phyloP scores from a whole-genome alignment of 1,140 invertebrate species.

The Delia radicum region DNA sequence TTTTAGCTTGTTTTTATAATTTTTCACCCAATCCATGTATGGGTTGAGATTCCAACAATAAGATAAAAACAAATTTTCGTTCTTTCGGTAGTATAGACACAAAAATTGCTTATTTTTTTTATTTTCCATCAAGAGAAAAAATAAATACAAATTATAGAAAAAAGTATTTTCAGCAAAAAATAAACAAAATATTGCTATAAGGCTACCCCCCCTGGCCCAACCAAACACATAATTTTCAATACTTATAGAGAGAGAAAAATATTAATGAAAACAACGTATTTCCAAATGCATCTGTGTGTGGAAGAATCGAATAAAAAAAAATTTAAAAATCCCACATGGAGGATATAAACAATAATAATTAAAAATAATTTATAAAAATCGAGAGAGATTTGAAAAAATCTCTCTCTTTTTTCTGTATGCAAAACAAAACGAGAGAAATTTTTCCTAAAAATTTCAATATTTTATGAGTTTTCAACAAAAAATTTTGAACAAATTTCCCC shows the following conservation, averaged over 20 bases:
- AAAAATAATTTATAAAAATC: neutral
- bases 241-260: too few species aligned
- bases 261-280: neutral
- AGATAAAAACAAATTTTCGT: neutral
- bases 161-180: neutral
- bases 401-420: neutral
- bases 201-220: neutral
- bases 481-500: neutral
- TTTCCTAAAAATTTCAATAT: neutral
- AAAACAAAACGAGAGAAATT: neutral
- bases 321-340: neutral
- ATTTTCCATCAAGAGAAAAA: neutral
- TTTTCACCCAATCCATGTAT: slow-evolving; percentile 30
- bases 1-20: neutral
- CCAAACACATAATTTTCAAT: too few species aligned
- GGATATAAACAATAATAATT: slow-evolving; percentile 11
- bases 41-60: slow-evolving; percentile 24
- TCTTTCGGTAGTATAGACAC: neutral
- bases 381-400: neutral
- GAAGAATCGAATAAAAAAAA: neutral
- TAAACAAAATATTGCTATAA: neutral
- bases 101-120: neutral
- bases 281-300: slow-evolving; percentile 11
- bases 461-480: neutral
- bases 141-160: neutral